Percentiles rank a stretch among this genome's conserved stretches.
Conservation (phyloP, 1,140 invertebrate species). For the Nasonia giraulti region DNA sequence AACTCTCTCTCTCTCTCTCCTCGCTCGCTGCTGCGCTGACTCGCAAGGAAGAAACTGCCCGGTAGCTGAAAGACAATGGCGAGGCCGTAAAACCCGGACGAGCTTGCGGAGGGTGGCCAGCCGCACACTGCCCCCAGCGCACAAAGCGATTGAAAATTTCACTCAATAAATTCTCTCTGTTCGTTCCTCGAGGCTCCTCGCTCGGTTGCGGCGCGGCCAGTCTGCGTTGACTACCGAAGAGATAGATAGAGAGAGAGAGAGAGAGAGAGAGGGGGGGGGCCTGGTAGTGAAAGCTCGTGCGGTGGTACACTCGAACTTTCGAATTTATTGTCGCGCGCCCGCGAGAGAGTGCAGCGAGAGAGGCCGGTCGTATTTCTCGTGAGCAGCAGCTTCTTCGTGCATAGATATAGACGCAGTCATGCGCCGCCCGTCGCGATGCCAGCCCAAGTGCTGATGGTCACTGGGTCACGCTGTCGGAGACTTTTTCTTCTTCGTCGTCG, state of each 20-base stretch:
- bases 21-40: too few species aligned
- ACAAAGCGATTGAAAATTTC: slow-evolving; percentile 25
- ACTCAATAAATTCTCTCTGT: slow-evolving; percentile 28
- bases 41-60: background rate
- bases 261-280: too few species aligned
- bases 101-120: slow-evolving; percentile 9
- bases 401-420: background rate
- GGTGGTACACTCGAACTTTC: slow-evolving; percentile 50
- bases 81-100: background rate
- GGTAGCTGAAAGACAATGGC: background rate
- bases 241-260: too few species aligned
- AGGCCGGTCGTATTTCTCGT: slow-evolving; percentile 52
- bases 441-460: slow-evolving; percentile 39
- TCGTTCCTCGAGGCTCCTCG: too few species aligned
- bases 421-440: background rate
- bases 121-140: background rate
- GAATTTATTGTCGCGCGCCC: slow-evolving; percentile 51
- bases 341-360: background rate
- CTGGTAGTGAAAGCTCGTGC: background rate
- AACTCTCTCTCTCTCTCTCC: too few species aligned
- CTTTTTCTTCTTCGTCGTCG: background rate
- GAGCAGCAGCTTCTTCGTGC: background rate
- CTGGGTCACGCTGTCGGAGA: slow-evolving; percentile 41
- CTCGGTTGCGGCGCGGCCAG: too few species aligned
- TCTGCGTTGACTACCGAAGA: too few species aligned